These are phyloP conservation scores for Cliona cf. orientalis DNA, from an alignment of 37 sponge, comb jelly and placozoan genomes.

Conservation along the genomic window DNA sequence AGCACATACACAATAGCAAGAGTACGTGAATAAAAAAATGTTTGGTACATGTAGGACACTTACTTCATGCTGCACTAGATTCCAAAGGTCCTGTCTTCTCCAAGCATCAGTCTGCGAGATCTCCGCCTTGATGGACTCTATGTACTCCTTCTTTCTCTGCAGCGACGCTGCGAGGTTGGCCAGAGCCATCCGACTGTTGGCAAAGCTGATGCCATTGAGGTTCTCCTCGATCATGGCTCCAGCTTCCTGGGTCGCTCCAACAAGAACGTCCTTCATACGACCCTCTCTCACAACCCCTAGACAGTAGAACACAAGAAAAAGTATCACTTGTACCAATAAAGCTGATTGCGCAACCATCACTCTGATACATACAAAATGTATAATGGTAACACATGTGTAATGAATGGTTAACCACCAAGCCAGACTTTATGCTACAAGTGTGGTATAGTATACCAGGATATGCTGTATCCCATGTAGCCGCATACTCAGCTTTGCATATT, in stretches of 20 bases:
- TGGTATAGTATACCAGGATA: no score
- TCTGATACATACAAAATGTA: no score
- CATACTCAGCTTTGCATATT: no score
- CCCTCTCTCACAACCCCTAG: neutral
- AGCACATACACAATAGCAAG: no score
- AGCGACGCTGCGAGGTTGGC: neutral
- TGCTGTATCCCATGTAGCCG: no score
- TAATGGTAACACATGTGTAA: no score
- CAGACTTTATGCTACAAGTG: no score
- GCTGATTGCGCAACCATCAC: no score
- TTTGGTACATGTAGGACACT: neutral
- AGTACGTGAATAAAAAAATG: no score
- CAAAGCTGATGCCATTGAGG: constrained; percentile 31
- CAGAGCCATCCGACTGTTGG: neutral
- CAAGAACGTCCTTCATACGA: constrained; percentile 34
- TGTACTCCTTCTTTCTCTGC: neutral
- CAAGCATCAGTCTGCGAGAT: neutral
- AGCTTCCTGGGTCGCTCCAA: constrained; percentile 15
- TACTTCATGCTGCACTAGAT: neutral
- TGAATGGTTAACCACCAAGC: no score
- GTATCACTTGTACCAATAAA: no score
- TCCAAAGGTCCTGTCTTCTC: neutral
- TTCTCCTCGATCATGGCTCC: constrained; percentile 17
- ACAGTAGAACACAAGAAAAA: no score
- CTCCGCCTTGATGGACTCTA: neutral